These are phyloP conservation scores for Zaprionus kolodkinae DNA, from an alignment of 1,140 invertebrate species.

Conservation along the genomic window DNA sequence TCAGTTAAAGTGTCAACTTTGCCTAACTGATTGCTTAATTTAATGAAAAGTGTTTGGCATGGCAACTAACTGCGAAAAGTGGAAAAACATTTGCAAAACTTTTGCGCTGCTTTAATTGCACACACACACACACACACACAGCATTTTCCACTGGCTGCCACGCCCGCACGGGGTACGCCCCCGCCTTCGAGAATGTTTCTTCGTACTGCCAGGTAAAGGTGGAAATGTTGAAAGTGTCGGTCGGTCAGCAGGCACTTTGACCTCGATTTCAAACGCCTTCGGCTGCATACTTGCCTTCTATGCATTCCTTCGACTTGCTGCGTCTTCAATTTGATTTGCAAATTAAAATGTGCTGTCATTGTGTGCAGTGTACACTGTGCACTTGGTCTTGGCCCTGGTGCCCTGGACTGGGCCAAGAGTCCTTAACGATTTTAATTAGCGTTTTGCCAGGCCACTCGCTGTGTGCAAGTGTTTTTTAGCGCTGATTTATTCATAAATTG, in stretches of 20 bases:
- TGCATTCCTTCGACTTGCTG: neutral
- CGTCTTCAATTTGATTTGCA: slow-evolving; percentile 70
- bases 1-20: slow-evolving; percentile 16
- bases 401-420: neutral
- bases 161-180: neutral
- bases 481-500: slow-evolving; percentile 62
- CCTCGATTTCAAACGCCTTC: slow-evolving; percentile 1
- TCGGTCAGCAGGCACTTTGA: slow-evolving; percentile 7
- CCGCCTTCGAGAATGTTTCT: slow-evolving; percentile 7
- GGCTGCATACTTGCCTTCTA: slow-evolving; percentile 14
- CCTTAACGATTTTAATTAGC: slow-evolving; percentile 64
- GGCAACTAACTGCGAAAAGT: slow-evolving; percentile 4
- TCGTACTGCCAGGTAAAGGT: slow-evolving; percentile 38
- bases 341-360: slow-evolving; percentile 60
- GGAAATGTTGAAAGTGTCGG: slow-evolving; percentile 37
- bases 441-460: slow-evolving; percentile 1
- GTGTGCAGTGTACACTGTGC: neutral
- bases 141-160: neutral
- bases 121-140: slow-evolving; percentile 27
- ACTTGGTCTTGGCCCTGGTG: neutral
- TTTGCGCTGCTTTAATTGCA: slow-evolving; percentile 56
- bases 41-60: slow-evolving; percentile 40
- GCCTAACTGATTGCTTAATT: slow-evolving; percentile 53
- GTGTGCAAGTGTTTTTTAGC: slow-evolving; percentile 19
- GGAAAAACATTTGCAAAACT: slow-evolving; percentile 30